Conservation (phyloP, 2,797 vertebrate genomes). For the Micromesistius poutassou region DNA sequence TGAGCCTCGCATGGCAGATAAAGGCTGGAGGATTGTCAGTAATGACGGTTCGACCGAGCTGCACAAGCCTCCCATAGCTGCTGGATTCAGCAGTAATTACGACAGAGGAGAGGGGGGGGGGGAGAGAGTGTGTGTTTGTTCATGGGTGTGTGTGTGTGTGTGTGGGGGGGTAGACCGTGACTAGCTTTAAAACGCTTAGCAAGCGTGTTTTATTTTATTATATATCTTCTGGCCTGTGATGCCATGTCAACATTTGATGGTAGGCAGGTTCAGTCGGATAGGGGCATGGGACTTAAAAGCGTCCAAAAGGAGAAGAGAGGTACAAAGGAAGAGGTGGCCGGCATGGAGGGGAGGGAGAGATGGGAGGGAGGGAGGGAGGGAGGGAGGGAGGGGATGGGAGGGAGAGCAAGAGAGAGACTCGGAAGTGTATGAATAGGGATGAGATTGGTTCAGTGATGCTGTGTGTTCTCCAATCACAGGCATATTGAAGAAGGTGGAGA, state of each 20-base stretch:
- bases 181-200: conserved; percentile 61
- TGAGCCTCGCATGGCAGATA: conserved; percentile 53
- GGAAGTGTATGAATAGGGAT: conserved; percentile 53
- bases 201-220: conserved; percentile 11
- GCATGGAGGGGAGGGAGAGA: neutral
- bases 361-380: neutral
- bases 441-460: conserved; percentile 48
- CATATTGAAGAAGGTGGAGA: conserved; percentile 31
- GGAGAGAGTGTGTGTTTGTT: neutral
- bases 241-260: conserved; percentile 49
- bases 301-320: conserved; percentile 46
- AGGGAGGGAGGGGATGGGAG: neutral
- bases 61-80: conserved; percentile 59
- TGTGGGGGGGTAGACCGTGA: conserved; percentile 43
- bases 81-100: conserved; percentile 71
- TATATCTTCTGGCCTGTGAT: conserved; percentile 46
- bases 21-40: conserved; percentile 63
- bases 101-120: conserved; percentile 27
- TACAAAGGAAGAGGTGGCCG: conserved; percentile 24
- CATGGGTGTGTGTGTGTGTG: neutral
- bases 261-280: conserved; percentile 26
- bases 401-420: neutral
- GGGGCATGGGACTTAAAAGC: conserved; percentile 45
- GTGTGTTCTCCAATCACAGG: conserved; percentile 47
- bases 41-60: conserved; percentile 58